Evolutionary conservation across 2,797 vertebrate species (phyloP).

Genomic region (Masticophis lateralis): DNA sequence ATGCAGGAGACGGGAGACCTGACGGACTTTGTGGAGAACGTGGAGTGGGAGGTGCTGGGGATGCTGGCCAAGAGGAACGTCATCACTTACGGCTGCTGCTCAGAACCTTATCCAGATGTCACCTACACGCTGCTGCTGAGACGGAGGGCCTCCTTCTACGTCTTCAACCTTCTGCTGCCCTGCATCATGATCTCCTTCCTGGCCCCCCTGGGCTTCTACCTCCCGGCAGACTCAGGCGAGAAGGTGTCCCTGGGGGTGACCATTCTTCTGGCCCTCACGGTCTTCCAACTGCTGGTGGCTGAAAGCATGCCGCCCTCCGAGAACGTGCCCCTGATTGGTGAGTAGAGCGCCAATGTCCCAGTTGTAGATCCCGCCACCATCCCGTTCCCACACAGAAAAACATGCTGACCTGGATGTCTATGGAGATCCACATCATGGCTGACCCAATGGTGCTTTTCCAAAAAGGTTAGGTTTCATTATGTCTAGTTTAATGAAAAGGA

Average conservation of each 20-base stretch:
- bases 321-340: constrained; percentile 88
- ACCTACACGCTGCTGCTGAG: constrained; percentile 86
- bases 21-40: constrained; percentile 86
- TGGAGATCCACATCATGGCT: no score
- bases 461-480: not conserved
- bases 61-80: constrained; percentile 85
- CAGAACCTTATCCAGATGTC: constrained; percentile 88
- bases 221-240: constrained; percentile 87
- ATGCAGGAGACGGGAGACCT: constrained; percentile 76
- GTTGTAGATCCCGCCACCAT: not conserved
- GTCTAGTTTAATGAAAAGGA: not conserved
- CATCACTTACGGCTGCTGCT: constrained; percentile 87
- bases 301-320: constrained; percentile 92
- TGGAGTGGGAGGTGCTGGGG: constrained; percentile 90
- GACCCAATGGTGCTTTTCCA: not conserved
- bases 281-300: constrained; percentile 90
- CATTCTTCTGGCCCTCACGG: constrained; percentile 87
- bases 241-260: constrained; percentile 90
- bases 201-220: constrained; percentile 87
- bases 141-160: constrained; percentile 85
- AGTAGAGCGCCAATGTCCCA: constrained; percentile 40
- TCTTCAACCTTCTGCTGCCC: constrained; percentile 90
- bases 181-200: constrained; percentile 91
- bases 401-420: not conserved
- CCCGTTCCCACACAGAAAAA: not conserved